Base-by-base conservation (phyloP, 2,797 vertebrate genomes). In the Petrocephalus schoutedeni region DNA sequence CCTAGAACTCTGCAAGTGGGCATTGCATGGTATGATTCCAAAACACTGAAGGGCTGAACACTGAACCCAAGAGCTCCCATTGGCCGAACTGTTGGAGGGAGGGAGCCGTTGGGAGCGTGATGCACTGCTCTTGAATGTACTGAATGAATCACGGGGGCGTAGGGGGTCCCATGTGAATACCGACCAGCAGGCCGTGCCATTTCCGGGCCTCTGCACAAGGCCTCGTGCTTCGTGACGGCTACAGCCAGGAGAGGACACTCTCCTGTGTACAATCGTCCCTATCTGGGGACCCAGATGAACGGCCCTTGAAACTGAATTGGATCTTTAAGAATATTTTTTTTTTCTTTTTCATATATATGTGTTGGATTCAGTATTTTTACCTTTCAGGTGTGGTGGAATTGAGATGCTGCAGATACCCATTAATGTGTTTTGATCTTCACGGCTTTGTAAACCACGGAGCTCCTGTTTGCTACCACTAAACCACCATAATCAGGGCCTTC, bases 341-440 rank as follows among this genome's bases (percentile, higher is more conserved):
- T 88, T 21, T 7, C 5, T 58, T 5, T 19, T 19, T 19, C 19
- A 21, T 59, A 21, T 86, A 45, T 88, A 88, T 21, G 28, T 54
- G 36, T 86, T 77, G 85, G 54, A 82, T 61, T 82, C 36, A 80
- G 64, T 86, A 61, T 88, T 86, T 89, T 58, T 86, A 71, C 53
- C 64, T 86, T 85, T 88, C 53, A 58, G 45, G 67, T 71, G 28
- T 16, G 57, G 21, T 14, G 87, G 16, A 45, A 21, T 2, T 19
- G 80, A 14, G n/a, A 28, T 77, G 3, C 16, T 45, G n/a, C 77
- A 10, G 36, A 10, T 23, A 21, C 21, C 16, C 32, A 28, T 19
- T 12, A 28, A 28, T 80, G 28, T 77, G 53, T 80, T 45, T 54
- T 2, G 16, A 71, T 6, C 28, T 53, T 8, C 51, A 14, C 1